Base-by-base conservation (phyloP, 2,113 vertebrate genomes). In the Phylloscopus whistleri region DNA sequence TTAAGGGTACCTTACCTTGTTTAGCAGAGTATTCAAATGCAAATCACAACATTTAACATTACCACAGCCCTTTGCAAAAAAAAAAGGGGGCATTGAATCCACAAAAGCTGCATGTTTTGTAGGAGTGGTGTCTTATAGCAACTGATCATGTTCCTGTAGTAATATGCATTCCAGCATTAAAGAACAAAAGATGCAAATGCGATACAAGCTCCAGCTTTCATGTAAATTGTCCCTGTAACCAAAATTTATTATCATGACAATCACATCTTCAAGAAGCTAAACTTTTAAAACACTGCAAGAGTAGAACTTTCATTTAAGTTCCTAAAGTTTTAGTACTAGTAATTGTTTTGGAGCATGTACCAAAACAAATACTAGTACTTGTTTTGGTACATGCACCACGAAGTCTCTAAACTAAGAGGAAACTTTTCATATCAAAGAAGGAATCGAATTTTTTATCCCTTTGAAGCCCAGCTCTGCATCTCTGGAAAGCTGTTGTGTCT, bases 1-100 rank as follows among this genome's bases (percentile, higher is more conserved):
- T 94, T 90, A 90, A 89, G 75, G 35, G 56, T 94, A 87, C 46
- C 87, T 96, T 95, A 94, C 83, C 91, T 97, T 78, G 69, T 94
- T 95, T 84, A 89, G 85, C 46, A 80, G 69, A 91, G 30, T 33
- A 90, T 90, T 96, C 87, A 93, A 86, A 91, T 87, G 89, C 51
- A 96, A 96, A 96, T 84, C 41, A 84, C 58, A 76, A 58, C 60
- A 84, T 87, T 96, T 93, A 93, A 81, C 74, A 74, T 58, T 52
- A 94, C 33, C 13, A 66, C 27, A 72, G 49, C 33, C 83, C 89
- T 93, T 60, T 60, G 37, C 37, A 91, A 93, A 92, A 77, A 89
- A 90, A 70, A 68, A 76, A n/a, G n/a, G 28, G 58, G 80, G 56
- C 43, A 81, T 22, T 75, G 68, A 90, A 82, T 92, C n/a, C 37